Base-by-base conservation (phyloP, 2,888 invertebrate species). In the Empis stercorea region DNA sequence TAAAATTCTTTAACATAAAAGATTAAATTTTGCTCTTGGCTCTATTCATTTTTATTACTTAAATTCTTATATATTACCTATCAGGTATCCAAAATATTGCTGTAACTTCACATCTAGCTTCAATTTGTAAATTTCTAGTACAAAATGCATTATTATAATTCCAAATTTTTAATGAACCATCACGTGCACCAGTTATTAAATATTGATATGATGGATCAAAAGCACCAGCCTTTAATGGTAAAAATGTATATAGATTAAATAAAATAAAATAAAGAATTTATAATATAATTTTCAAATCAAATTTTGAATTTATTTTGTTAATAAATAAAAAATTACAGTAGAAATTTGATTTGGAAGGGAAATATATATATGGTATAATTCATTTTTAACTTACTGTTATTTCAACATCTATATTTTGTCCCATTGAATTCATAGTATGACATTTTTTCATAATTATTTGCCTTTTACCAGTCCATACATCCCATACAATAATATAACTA, bases 401-500 rank as follows among this genome's bases (percentile, higher is more conserved):
- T 53, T 64, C 65, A 45, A 65, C 62, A 43, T 64, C 63, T 20
- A 59, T n/a, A 13, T 5, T 20, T 11, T 39, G 10, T 17, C 39
- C 39, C 57, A 50, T 76, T 70, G 32, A 72, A 67, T 61, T 81
- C 79, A 1, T 85, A 85, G 60, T 81, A 78, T 45, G 79, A 63
- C 52, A 76, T 65, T 47, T 75, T 73, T 14, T 78, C 80, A 61
- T 88, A 88, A 6, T 85, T 84, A 52, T 80, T 76, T 48, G 75
- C 76, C 84, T 75, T 49, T 76, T 74, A 3, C 88, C 84, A 58
- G 65, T 66, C 66, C 79, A 74, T 0, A 85, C 80, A 63, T 87
- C 80, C 89, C 89, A 91, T 20, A 84, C 80, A 55, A 85, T 84
- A 49, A 91, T 84, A 52, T 78, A 80, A 53, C 87, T 87, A 60